Evolutionary conservation across 2,113 vertebrate species (phyloP).

Genomic region (Brachypodius melanocephalos): DNA sequence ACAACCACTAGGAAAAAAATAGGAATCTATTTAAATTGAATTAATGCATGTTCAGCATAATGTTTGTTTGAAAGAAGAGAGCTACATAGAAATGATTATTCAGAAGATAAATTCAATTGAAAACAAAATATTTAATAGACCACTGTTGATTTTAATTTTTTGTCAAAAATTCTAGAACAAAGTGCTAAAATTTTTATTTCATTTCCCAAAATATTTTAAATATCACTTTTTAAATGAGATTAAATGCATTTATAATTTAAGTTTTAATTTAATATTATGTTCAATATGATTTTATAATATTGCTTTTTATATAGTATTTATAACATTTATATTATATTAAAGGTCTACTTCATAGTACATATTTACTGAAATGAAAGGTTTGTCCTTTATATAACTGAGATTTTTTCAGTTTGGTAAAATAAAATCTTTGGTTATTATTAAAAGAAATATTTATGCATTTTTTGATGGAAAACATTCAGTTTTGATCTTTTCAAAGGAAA

Average conservation of each 20-base stretch:
- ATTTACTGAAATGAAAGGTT: not conserved
- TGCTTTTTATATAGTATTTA: not conserved
- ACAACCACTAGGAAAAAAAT: not conserved
- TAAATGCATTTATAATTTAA: not conserved
- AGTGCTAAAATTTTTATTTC: rapidly evolving
- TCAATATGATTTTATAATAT: not conserved
- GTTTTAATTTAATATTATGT: not conserved
- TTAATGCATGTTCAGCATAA: not conserved
- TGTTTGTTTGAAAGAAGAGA: not conserved
- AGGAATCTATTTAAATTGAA: not conserved
- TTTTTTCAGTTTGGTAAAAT: not conserved
- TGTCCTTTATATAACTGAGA: not conserved
- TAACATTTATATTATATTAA: not conserved
- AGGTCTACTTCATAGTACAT: not conserved
- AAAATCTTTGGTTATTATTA: not conserved
- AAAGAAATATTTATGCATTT: not conserved
- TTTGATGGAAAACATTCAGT: not conserved
- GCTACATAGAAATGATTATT: not conserved
- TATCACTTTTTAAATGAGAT: not conserved
- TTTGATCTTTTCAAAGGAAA: not conserved
- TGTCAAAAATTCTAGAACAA: not conserved
- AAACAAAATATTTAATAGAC: not conserved
- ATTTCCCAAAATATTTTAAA: not conserved
- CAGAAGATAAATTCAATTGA: not conserved
- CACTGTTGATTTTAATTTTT: not conserved